Base-by-base conservation (phyloP, 2,113 vertebrate species). In the Pontoporia blainvillei region DNA sequence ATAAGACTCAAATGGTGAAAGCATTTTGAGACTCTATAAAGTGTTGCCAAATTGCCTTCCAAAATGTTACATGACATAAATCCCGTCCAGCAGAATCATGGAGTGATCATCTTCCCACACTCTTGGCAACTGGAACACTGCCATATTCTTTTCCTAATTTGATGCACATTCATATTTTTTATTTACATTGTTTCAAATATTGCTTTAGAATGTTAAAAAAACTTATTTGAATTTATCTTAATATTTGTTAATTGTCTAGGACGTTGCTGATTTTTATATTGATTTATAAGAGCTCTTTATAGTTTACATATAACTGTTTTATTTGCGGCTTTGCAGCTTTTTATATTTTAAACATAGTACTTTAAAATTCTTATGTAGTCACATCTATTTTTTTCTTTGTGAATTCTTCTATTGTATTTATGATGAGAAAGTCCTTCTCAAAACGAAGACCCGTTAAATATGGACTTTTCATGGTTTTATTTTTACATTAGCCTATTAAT, bases 11-110 rank as follows among this genome's bases (percentile, higher is more conserved):
- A 90, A 81, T 6, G 36, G 29, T 79, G n/a, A 86, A 90, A 90
- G 82, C 3, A 79, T 67, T 94, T 92, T 93, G 89, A 85, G 27
- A 71, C 7, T 96, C 27, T 78, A 54, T 75, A 88, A 93, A 91
- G 11, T 61, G 44, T 31, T 96, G 85, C 49, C 69, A 92, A 90
- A 71, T 44, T 94, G 14, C 62, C 39, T 86, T 95, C 61, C 49
- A 75, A 92, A 95, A 57, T 11, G 21, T 66, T 82, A 73, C 20
- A 86, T 72, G 49, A 39, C 52, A 27, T 64, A 90, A 76, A 76
- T 88, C 21, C 44, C 91, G 78, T 85, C 41, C 17, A 79, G 17
- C 13, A 81, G 44, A 61, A 41, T 41, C 52, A 34, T 90, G 18
- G 59, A 92, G 59, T 41, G 39, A 78, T 57, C 17, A 39, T 71